Base-by-base conservation (phyloP, 2,797 vertebrate genomes). In the Notolepis coatsorum region DNA sequence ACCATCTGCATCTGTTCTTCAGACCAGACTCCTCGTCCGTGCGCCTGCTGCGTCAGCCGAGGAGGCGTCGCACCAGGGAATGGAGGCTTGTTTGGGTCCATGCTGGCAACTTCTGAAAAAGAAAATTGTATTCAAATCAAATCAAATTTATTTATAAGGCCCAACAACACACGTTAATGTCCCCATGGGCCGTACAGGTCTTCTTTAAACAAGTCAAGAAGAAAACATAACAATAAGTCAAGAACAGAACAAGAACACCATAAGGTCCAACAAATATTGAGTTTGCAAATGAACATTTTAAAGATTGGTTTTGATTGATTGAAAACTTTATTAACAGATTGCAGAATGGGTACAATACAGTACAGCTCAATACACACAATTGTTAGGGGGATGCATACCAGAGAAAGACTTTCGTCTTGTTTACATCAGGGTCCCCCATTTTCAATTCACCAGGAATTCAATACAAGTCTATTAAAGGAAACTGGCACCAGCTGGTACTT, bases 21-120 rank as follows among this genome's bases (percentile, higher is more conserved):
- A 12, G 59, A 37, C 18, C 59, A 71, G 2, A 71, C 52, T 10
- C 75, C 80, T 55, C 70, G 60, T 17, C 86, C 84, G 0, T 57
- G 57, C 17, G 76, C 82, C 42, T 47, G 35, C 20, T 56, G 64
- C 65, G 38, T 64, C 27, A 79, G 17, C 77, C 62, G 73, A 1
- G 73, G 78, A 17, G 75, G 62, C 0, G 42, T 50, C 46, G 38
- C 59, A 17, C 81, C 57, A 2, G 31, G 61, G 9, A 75, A 65
- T 1, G 61, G 41, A 20, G 81, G 84, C 47, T 68, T 81, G 7
- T 66, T 73, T 27, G 87, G 89, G 75, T 94, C 91, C 92, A 93
- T 93, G 61, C 39, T 0, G 15, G 56, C 7, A 42, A 53, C 7
- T 52, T 48, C 7, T 66, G 3, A n/a, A 49, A 17, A 8, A 21